Percentiles rank a stretch among this genome's conserved stretches.
Conservation (phyloP, 2,888 invertebrate genomes). For the Drosophila anceps region DNA sequence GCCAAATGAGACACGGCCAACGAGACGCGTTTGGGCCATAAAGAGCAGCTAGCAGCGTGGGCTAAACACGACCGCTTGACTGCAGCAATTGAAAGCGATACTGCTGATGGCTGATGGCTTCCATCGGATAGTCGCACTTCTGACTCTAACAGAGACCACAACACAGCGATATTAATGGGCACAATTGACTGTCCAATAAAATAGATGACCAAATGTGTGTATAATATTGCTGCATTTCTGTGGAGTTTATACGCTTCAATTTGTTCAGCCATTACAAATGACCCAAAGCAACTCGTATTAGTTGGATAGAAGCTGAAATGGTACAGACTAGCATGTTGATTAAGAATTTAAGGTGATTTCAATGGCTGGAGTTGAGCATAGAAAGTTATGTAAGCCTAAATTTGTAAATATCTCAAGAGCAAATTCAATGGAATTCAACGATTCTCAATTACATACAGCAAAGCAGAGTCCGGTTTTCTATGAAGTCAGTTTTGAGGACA, state of each 20-base stretch:
- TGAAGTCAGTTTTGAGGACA: background rate
- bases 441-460: background rate
- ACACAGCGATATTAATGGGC: conserved; percentile 51
- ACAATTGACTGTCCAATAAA: conserved; percentile 60
- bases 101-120: conserved; percentile 6
- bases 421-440: background rate
- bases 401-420: background rate
- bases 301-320: background rate
- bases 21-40: conserved; percentile 38
- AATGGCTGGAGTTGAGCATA: background rate
- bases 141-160: conserved; percentile 29
- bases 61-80: conserved; percentile 20
- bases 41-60: conserved; percentile 43
- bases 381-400: background rate
- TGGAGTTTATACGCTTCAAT: conserved; percentile 51
- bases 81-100: conserved; percentile 36
- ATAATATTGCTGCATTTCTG: conserved; percentile 26
- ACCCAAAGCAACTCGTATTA: conserved; percentile 19
- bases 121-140: background rate
- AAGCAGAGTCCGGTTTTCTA: background rate
- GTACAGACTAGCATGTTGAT: background rate
- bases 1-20: conserved; percentile 38
- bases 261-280: conserved; percentile 48
- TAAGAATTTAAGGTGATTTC: background rate
- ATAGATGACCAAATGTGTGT: conserved; percentile 54